phyloP scores from a whole-genome alignment of 2,113 vertebrate genomes.

The Grus americana region DNA sequence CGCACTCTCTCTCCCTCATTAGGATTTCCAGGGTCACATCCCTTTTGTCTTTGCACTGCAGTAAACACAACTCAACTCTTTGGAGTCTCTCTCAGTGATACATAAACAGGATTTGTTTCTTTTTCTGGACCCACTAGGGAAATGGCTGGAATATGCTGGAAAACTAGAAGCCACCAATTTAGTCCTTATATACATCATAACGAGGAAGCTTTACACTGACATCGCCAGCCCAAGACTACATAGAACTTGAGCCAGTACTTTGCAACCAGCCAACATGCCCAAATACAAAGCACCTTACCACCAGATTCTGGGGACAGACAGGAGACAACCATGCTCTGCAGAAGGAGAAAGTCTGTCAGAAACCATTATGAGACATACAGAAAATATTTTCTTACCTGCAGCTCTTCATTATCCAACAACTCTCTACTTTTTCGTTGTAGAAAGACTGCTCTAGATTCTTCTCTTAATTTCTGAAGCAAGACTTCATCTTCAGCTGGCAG shows the following conservation, averaged over 20 bases:
- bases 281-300: neutral
- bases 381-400: conserved; percentile 83
- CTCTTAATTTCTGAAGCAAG: conserved; percentile 93
- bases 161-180: neutral
- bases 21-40: neutral
- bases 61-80: neutral
- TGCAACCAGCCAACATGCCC: neutral
- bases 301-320: neutral
- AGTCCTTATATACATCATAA: neutral
- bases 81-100: neutral
- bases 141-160: neutral
- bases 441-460: conserved; percentile 97
- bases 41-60: neutral
- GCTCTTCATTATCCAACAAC: conserved; percentile 95
- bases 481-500: conserved; percentile 96
- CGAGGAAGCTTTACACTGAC: neutral
- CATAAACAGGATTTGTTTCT: neutral
- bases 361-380: neutral
- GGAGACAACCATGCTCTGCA: neutral
- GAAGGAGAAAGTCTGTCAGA: neutral
- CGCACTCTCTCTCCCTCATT: neutral
- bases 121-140: neutral
- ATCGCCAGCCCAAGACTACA: neutral
- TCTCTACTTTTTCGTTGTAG: conserved; percentile 97
- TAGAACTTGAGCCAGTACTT: neutral